Percentiles rank a stretch among this genome's conserved stretches.
These are phyloP conservation scores for Phyllotreta striolata DNA, from an alignment of 2,888 invertebrate species.

Conservation along the genomic window DNA sequence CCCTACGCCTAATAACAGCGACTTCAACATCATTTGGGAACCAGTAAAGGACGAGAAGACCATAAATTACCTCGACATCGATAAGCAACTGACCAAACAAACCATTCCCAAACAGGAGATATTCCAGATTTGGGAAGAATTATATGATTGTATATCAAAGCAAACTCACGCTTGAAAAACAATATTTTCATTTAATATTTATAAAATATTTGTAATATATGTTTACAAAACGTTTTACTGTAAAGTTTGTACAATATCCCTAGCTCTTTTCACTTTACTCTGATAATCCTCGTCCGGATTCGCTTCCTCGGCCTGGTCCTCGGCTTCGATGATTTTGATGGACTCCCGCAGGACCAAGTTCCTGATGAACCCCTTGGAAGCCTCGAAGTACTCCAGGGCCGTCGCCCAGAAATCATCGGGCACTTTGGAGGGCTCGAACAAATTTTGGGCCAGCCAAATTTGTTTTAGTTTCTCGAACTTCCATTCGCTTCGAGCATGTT, in stretches of 20 bases:
- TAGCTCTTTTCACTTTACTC: slow-evolving; percentile 64
- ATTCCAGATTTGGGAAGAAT: too few relatives aligned
- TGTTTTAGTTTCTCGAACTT: slow-evolving; percentile 83
- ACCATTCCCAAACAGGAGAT: slow-evolving; percentile 29
- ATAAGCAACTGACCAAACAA: too few relatives aligned
- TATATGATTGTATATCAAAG: too few relatives aligned
- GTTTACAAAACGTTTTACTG: slow-evolving; percentile 46
- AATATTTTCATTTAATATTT: too few relatives aligned
- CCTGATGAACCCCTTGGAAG: slow-evolving; percentile 73
- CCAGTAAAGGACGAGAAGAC: slow-evolving; percentile 34
- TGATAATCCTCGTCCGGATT: slow-evolving; percentile 51
- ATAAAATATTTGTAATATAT: too few relatives aligned
- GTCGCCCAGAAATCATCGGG: slow-evolving; percentile 71
- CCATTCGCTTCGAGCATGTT: slow-evolving; percentile 74
- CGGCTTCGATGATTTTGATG: slow-evolving; percentile 67
- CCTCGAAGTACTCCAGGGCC: slow-evolving; percentile 75
- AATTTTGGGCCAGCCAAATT: slow-evolving; percentile 76
- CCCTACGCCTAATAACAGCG: slow-evolving; percentile 41
- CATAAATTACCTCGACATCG: slow-evolving; percentile 51
- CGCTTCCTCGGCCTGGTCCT: slow-evolving; percentile 67
- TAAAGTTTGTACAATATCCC: slow-evolving; percentile 72
- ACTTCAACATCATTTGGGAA: slow-evolving; percentile 45
- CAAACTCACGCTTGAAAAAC: too few relatives aligned
- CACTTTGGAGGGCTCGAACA: slow-evolving; percentile 69
- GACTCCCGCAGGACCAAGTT: slow-evolving; percentile 70